Conservation (phyloP, 2,797 vertebrate genomes). For the Adrianichthys oophorus region DNA sequence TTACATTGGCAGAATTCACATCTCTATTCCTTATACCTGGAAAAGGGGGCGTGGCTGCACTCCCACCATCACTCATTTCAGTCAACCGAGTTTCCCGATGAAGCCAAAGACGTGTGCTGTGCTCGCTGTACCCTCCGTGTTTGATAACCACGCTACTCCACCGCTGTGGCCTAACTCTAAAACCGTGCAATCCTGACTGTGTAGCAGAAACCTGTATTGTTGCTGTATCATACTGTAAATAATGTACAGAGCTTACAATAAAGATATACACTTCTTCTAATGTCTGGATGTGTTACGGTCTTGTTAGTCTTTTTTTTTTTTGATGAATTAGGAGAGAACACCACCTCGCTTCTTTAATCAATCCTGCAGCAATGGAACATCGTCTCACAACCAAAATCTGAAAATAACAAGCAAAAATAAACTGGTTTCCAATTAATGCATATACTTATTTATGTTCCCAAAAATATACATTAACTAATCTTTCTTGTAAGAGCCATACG, state of each 20-base stretch:
- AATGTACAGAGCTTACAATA: constrained; percentile 79
- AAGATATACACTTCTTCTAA: constrained; percentile 76
- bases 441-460: no score
- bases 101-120: constrained; percentile 77
- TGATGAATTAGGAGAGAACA: not conserved
- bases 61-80: not conserved
- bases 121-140: constrained; percentile 35
- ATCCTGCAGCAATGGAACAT: no score
- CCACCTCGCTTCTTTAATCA: no score
- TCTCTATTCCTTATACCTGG: not conserved
- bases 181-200: constrained; percentile 76
- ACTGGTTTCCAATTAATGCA: no score
- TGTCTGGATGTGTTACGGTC: not conserved
- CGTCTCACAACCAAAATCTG: no score
- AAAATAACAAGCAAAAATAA: no score
- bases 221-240: constrained; percentile 79
- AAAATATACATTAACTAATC: no score
- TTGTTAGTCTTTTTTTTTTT: not conserved
- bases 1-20: not conserved
- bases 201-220: constrained; percentile 66
- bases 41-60: not conserved
- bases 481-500: no score
- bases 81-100: constrained; percentile 13
- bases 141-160: constrained; percentile 59
- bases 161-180: constrained; percentile 74